Evolutionary conservation across 2,113 vertebrate genomes (phyloP).

Genomic region (Zosterops japonicus): DNA sequence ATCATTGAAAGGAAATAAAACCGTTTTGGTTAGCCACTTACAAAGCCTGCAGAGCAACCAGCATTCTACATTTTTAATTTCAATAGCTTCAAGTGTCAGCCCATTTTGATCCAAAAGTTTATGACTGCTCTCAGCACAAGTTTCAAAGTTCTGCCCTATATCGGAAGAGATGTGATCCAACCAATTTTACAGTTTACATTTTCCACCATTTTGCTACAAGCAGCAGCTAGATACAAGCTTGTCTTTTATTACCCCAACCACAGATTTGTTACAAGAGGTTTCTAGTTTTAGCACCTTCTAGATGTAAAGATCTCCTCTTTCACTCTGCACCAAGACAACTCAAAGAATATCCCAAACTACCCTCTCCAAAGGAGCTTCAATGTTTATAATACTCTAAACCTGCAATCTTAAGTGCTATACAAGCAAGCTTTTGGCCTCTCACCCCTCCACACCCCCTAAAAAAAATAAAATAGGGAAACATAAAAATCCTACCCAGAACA

Average conservation of each 20-base stretch:
- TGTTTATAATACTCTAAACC: background rate
- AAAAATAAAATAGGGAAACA: background rate
- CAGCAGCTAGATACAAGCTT: background rate
- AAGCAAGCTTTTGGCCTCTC: background rate
- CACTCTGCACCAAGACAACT: background rate
- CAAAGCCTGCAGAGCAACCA: background rate
- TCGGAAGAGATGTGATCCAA: background rate
- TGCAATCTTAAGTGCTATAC: background rate
- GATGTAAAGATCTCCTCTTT: background rate
- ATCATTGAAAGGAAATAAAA: conserved; percentile 13
- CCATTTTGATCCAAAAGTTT: background rate
- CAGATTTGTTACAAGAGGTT: background rate
- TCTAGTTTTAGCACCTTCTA: background rate
- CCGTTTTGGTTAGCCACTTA: background rate
- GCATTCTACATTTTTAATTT: background rate
- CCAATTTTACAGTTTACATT: background rate
- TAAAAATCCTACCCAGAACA: background rate
- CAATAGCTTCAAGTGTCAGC: background rate
- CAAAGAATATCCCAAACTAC: background rate
- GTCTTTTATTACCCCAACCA: background rate
- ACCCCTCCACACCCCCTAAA: rapidly evolving
- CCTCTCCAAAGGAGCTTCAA: background rate
- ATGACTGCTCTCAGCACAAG: background rate
- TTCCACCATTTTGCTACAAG: background rate
- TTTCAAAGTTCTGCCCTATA: background rate